Base-by-base conservation (phyloP, 2,888 invertebrate genomes). In the Diarsia rubi region DNA sequence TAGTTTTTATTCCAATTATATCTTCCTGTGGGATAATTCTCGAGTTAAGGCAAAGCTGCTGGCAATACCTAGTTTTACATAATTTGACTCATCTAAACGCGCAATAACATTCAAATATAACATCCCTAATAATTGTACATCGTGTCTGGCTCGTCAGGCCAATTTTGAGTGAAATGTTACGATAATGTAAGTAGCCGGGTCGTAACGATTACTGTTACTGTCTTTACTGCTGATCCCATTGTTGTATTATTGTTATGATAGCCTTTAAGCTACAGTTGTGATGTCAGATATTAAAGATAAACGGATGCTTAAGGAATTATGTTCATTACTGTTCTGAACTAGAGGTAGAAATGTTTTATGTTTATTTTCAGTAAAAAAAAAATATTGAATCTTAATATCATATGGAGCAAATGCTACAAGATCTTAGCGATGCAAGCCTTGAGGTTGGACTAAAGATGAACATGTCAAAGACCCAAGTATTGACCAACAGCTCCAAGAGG, bases 201-300 rank as follows among this genome's bases (percentile, higher is more conserved):
- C 64, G 78, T 89, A 88, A 88, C 89, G 83, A 87, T 90, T 87
- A 89, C 86, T 73, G 83, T 89, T 89, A 86, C 73, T 82, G 85
- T 75, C 84, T 82, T 88, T 89, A 86, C 69, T 82, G 85, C 78
- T 85, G 83, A 82, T 87, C 79, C 84, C 81, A 79, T 83, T 86
- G 84, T 89, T 84, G 89, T 87, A 83, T 86, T 91, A 91, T 89
- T 91, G 92, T 92, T 93, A 94, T 92, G 87, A 88, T 79, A 76
- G 78, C 86, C 81, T 88, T n/a, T 91, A 90, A 90, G 82, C 83
- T 86, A 79, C 85, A 83, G 83, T 86, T 87, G 83, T 71, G 84
- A 81, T 77, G 78, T 64, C 76, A 68, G 73, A 74, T 81, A 75
- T 79, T 81, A 44, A 21, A 78, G 66, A 68, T 65, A 47, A 70